Evolutionary conservation across 2,888 invertebrate genomes (phyloP).

Genomic region (Drosophila dives): DNA sequence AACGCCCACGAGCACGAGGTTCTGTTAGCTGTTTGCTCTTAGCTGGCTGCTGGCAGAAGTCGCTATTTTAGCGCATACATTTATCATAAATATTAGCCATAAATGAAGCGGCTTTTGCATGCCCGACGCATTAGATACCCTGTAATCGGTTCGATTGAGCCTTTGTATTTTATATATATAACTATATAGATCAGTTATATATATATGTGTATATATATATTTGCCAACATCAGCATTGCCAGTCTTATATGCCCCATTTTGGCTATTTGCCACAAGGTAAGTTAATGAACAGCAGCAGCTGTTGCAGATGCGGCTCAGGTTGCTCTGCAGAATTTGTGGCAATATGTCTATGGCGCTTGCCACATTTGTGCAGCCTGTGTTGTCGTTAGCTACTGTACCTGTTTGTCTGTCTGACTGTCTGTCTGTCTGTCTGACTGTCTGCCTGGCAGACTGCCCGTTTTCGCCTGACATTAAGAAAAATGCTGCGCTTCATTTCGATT

Average conservation of each 20-base stretch:
- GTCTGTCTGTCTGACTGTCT: not conserved
- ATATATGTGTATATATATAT: not conserved
- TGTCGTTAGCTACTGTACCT: slow-evolving; percentile 17
- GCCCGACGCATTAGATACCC: slow-evolving; percentile 1
- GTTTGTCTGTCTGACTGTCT: not conserved
- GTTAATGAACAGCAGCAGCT: slow-evolving; percentile 37
- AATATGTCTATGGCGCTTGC: slow-evolving; percentile 18
- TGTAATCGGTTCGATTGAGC: slow-evolving; percentile 7
- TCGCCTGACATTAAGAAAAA: slow-evolving; percentile 63
- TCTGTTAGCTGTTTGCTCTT: slow-evolving; percentile 15
- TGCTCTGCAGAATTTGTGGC: slow-evolving; percentile 24
- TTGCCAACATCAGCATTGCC: not conserved
- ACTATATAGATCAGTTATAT: not conserved
- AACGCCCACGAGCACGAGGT: slow-evolving; percentile 51
- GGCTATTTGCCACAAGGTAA: slow-evolving; percentile 15
- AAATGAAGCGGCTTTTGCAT: not conserved
- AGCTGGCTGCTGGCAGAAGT: slow-evolving; percentile 51
- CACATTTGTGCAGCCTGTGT: not conserved
- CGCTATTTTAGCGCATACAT: slow-evolving; percentile 56
- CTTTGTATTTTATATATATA: not conserved
- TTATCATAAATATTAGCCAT: slow-evolving; percentile 47
- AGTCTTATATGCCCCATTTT: not conserved
- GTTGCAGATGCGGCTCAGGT: slow-evolving; percentile 40
- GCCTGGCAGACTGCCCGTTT: slow-evolving; percentile 1
- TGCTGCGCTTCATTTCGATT: slow-evolving; percentile 72